These are phyloP conservation scores for Brachyhypopomus occidentalis DNA, from an alignment of 2,113 vertebrate species.

Conservation along the genomic window DNA sequence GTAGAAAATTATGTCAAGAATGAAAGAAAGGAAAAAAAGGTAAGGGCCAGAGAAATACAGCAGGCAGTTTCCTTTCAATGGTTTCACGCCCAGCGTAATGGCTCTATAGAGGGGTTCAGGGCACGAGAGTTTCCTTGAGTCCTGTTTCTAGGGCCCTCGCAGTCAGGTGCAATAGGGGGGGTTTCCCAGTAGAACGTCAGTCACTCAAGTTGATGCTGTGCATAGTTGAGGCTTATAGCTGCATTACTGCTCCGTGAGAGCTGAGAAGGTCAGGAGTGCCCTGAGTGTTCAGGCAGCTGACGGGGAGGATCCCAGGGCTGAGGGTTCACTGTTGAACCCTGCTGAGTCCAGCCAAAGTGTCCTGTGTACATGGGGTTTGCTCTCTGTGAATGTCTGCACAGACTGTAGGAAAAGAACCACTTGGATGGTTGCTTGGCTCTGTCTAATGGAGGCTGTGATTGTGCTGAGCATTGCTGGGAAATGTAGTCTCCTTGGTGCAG, in stretches of 20 bases:
- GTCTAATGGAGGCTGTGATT: background rate
- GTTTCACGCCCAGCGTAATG: background rate
- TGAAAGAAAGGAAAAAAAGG: too few species aligned
- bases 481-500: background rate
- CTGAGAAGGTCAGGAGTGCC: background rate
- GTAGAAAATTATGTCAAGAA: too few species aligned
- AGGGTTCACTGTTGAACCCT: background rate
- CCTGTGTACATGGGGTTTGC: background rate
- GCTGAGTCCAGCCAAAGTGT: background rate
- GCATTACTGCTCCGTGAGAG: background rate
- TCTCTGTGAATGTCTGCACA: background rate
- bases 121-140: too few species aligned
- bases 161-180: too few species aligned
- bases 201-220: background rate
- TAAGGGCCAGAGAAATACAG: background rate
- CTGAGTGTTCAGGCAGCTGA: background rate
- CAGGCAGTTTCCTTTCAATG: background rate
- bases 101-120: background rate
- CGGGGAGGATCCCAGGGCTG: background rate
- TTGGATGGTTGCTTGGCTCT: background rate
- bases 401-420: background rate
- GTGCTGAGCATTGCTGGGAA: constrained; percentile 7
- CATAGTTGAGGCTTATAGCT: background rate
- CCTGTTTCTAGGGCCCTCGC: too few species aligned
- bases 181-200: background rate